Evolutionary conservation across 2,113 vertebrate genomes (phyloP).

Genomic region (Tringa solitaria): DNA sequence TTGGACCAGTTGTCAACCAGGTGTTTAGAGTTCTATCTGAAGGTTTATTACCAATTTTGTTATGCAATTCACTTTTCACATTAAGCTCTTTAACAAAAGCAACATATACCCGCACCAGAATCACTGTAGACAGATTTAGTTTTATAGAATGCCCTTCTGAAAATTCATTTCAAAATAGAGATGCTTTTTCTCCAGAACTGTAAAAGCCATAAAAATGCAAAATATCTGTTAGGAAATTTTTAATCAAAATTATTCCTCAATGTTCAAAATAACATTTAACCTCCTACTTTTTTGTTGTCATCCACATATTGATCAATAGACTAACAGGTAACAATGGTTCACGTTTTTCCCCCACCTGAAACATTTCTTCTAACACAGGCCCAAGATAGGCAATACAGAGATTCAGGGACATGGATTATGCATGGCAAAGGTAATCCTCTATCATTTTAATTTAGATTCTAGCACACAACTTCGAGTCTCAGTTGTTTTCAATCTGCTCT

Average conservation of each 20-base stretch:
- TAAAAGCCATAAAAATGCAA: slow-evolving; percentile 75
- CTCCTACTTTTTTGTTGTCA: slow-evolving; percentile 27
- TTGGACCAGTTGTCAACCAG: slow-evolving; percentile 64
- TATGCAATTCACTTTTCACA: slow-evolving; percentile 28
- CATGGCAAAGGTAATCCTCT: slow-evolving; percentile 67
- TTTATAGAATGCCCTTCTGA: slow-evolving; percentile 71
- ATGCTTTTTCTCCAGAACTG: slow-evolving; percentile 68
- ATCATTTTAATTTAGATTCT: slow-evolving; percentile 57
- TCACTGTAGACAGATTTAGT: slow-evolving; percentile 51
- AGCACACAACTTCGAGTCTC: slow-evolving; percentile 35
- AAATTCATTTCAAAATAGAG: slow-evolving; percentile 76
- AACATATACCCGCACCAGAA: slow-evolving; percentile 46
- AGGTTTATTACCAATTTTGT: slow-evolving; percentile 31
- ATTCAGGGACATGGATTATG: slow-evolving; percentile 69
- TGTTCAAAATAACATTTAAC: slow-evolving; percentile 58
- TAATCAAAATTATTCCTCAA: slow-evolving; percentile 65
- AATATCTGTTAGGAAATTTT: slow-evolving; percentile 70
- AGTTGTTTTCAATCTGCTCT: slow-evolving; percentile 81
- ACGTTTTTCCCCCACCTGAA: slow-evolving; percentile 33
- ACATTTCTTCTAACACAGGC: slow-evolving; percentile 55
- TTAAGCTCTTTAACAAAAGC: slow-evolving; percentile 59
- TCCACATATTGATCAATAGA: slow-evolving; percentile 36
- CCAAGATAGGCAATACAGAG: slow-evolving; percentile 58
- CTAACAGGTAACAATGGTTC: slow-evolving; percentile 56
- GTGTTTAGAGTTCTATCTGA: slow-evolving; percentile 15